phyloP scores from a whole-genome alignment of 2,113 vertebrate genomes.

The Gambusia holbrooki region DNA sequence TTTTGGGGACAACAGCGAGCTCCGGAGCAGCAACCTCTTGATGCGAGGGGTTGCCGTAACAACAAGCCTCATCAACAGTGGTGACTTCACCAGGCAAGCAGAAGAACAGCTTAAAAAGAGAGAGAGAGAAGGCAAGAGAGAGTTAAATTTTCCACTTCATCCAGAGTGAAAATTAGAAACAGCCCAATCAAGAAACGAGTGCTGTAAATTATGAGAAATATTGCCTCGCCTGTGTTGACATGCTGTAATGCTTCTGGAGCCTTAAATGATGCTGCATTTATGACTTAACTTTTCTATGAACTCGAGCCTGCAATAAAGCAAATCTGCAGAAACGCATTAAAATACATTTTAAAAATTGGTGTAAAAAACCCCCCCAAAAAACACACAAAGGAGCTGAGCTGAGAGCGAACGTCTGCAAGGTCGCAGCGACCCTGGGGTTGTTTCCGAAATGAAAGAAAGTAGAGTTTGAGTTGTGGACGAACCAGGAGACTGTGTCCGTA shows the following conservation, averaged over 20 bases:
- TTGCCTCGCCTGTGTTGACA: conserved; percentile 57
- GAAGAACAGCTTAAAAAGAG: conserved; percentile 33
- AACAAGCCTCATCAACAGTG: conserved; percentile 65
- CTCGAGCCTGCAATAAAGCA: conserved; percentile 47
- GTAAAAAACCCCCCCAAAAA: no score
- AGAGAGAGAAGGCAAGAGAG: conserved; percentile 8
- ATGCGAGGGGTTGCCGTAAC: conserved; percentile 63
- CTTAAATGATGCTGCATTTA: conserved; percentile 51
- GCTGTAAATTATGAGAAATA: conserved; percentile 56
- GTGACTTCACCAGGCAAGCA: conserved; percentile 58
- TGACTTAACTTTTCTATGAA: conserved; percentile 58
- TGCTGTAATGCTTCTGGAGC: conserved; percentile 51
- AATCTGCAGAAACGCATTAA: conserved; percentile 39
- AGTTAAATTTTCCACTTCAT: conserved; percentile 57
- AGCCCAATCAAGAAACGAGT: conserved; percentile 50
- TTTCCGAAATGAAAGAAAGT: conserved; percentile 40
- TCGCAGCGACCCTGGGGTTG: not conserved
- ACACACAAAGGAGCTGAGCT: not conserved
- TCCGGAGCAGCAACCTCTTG: conserved; percentile 55
- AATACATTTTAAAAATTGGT: not conserved
- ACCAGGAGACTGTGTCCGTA: conserved; percentile 5
- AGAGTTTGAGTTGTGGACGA: conserved; percentile 32
- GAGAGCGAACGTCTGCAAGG: conserved; percentile 20
- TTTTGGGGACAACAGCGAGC: conserved; percentile 51
- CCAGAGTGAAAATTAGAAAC: conserved; percentile 1